A percentile compares a stretch with the other conserved stretches of the same genome.
Conservation (phyloP, 2,797 vertebrate genomes). For the Adrianichthys oophorus region DNA sequence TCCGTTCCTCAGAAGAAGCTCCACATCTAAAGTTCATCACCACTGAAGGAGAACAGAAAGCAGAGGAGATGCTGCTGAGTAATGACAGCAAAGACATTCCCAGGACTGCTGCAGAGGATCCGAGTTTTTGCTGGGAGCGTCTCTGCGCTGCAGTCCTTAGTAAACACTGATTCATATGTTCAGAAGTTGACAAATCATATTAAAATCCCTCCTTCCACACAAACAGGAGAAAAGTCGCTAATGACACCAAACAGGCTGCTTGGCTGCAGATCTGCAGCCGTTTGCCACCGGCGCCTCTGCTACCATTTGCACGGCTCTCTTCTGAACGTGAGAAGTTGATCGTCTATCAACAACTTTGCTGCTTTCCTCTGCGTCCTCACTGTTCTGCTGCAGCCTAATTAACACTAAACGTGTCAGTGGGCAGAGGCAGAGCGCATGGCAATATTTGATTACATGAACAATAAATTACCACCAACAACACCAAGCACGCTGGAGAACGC, state of each 20-base stretch:
- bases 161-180: constrained; percentile 68
- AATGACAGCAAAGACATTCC: not conserved
- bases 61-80: too few species aligned
- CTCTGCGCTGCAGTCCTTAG: constrained; percentile 30
- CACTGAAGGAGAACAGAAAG: too few species aligned
- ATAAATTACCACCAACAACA: constrained; percentile 83
- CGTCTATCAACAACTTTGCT: constrained; percentile 82
- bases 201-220: constrained; percentile 40
- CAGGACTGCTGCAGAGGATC: not conserved
- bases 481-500: constrained; percentile 62
- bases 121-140: constrained; percentile 6
- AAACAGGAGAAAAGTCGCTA: constrained; percentile 49
- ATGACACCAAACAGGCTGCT: constrained; percentile 55
- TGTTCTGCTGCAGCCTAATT: constrained; percentile 74
- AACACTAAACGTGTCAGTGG: constrained; percentile 74
- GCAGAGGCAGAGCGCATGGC: constrained; percentile 68
- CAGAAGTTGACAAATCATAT: constrained; percentile 66
- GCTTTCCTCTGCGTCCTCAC: constrained; percentile 54
- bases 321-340: constrained; percentile 76
- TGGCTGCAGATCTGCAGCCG: constrained; percentile 59
- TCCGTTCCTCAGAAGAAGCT: too few species aligned
- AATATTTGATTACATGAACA: constrained; percentile 83
- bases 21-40: too few species aligned
- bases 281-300: constrained; percentile 66
- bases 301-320: constrained; percentile 60